phyloP scores from a whole-genome alignment of 2,113 vertebrate species.

The Pangasianodon gigas region DNA sequence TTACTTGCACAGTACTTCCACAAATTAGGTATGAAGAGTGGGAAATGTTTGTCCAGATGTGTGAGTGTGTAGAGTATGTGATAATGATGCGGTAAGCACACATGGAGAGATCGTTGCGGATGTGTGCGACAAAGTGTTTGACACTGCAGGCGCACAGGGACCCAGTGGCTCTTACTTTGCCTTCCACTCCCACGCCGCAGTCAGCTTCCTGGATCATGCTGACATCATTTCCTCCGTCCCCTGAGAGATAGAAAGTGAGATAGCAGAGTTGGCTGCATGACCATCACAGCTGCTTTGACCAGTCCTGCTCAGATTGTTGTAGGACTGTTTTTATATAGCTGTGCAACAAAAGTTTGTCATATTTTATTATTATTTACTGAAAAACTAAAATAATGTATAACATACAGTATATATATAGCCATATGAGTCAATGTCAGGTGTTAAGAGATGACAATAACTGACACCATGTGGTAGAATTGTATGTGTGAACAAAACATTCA shows the following conservation, averaged over 20 bases:
- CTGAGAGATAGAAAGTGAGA: conserved; percentile 69
- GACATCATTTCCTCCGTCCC: conserved; percentile 97
- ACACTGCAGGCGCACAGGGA: conserved; percentile 7
- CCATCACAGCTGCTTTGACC: background rate
- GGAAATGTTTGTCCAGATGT: conserved; percentile 22
- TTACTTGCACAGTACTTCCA: background rate
- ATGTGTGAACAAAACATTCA: background rate
- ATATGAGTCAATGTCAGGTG: background rate
- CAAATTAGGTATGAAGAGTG: conserved; percentile 25
- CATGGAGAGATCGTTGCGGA: conserved; percentile 30
- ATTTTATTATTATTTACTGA: background rate
- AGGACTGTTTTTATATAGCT: background rate
- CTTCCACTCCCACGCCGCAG: conserved; percentile 97
- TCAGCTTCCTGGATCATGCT: conserved; percentile 99
- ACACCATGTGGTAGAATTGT: background rate
- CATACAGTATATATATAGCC: background rate
- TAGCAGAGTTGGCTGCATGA: conserved; percentile 54
- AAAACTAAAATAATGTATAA: background rate
- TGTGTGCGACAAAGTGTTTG: background rate
- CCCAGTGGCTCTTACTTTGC: conserved; percentile 84
- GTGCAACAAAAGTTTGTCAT: background rate
- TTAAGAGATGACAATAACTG: background rate
- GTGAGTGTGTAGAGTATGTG: conserved; percentile 18
- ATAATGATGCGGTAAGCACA: conserved; percentile 15
- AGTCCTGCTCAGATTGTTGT: background rate